Evolutionary conservation across 2,888 invertebrate species (phyloP), one percentile per base, ranked within the genome.

Genomic region (Anthrax anthrax): DNA sequence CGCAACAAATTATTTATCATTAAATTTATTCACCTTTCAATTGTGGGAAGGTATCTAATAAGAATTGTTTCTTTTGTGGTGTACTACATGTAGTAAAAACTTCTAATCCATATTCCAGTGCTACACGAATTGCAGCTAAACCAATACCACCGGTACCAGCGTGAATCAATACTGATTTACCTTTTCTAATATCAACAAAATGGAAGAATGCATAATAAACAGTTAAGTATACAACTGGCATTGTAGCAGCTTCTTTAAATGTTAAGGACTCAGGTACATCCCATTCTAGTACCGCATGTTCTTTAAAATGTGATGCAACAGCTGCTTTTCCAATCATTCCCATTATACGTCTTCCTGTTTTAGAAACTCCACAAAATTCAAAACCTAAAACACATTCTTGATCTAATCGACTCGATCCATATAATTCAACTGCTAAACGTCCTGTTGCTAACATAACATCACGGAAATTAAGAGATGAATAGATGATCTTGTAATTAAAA

Each of bases 401-500:
- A 12, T 74, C 70, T 19, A 75, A 59, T n/a, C 81, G 71, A 1
- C 72, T 73, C 29, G 73, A 72, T 0, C 84, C 84, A 1, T 88
- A 78, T 1, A 86, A 77, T 61, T 95, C 94, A 0, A 80, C 77
- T 9, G 85, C 80, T 8, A 96, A 75, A 59, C 89, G 89, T 2
- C 92, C 95, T 1, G 88, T 88, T 0, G 94, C 89, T 1, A 89
- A 72, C 96, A 96, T 95, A 1, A 96, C 73, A 64, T 96, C 96
- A 58, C 89, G 80, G 78, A 95, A 96, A 70, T 96, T 97, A 14
- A 96, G 64, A 0, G 91, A 77, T 0, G 88, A 70, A 60, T 84
- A 90, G 1, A 75, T 69, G 4, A 65, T 49, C 49, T 74, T 62
- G 2, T 63, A 52, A 5, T 72, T 57, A 1, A 72, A 69, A 1